These are phyloP conservation scores for Sitobion miscanthi DNA, from an alignment of 1,140 invertebrate genomes.

Conservation along the genomic window DNA sequence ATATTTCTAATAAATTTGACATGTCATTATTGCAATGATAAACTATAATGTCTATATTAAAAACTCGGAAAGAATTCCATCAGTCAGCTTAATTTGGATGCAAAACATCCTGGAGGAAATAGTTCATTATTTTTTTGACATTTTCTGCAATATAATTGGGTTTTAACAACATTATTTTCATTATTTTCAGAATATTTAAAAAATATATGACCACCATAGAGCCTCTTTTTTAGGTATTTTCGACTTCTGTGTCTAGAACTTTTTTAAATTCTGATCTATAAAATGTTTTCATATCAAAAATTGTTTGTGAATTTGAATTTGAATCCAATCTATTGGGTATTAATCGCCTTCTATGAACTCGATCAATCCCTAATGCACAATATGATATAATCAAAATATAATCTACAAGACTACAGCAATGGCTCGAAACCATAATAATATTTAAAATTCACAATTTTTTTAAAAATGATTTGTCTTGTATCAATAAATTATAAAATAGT, in stretches of 20 bases:
- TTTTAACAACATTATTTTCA: not conserved
- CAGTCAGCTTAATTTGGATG: not conserved
- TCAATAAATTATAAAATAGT: too few species aligned
- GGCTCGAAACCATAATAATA: too few species aligned
- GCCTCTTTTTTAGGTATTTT: not conserved
- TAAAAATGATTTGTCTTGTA: too few species aligned
- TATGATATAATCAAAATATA: too few species aligned
- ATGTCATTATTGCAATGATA: not conserved
- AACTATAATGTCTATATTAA: not conserved
- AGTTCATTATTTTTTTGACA: not conserved
- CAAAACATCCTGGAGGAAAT: slow-evolving; percentile 2
- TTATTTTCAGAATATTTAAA: too few species aligned
- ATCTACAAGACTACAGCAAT: too few species aligned
- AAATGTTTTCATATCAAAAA: too few species aligned
- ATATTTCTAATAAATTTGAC: slow-evolving; percentile 21
- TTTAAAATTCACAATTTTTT: too few species aligned
- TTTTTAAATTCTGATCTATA: too few species aligned
- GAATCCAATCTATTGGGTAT: not conserved
- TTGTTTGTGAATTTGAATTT: too few species aligned
- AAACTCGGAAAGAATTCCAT: not conserved
- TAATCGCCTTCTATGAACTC: not conserved
- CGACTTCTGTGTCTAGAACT: not conserved
- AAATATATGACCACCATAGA: too few species aligned
- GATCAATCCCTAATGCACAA: not conserved
- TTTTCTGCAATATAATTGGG: not conserved